Evolutionary conservation across 2,888 invertebrate species (phyloP).

Genomic region (Eugnorisma glareosa): DNA sequence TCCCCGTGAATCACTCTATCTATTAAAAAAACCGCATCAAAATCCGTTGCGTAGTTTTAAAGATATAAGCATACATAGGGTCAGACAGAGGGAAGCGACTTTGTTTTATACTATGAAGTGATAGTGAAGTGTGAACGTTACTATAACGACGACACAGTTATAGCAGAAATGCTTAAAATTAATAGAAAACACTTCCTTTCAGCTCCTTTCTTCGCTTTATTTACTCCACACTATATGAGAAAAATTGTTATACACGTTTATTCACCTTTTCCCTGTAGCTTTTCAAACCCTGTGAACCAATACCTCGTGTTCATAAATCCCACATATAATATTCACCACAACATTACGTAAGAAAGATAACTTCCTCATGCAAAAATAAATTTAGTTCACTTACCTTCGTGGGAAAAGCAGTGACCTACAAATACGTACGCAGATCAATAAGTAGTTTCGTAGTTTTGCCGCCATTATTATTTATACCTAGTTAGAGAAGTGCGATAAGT

Average conservation of each 20-base stretch:
- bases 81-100: no score
- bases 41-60: no score
- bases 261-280: conserved; percentile 28
- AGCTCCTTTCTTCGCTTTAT: background rate
- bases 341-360: conserved; percentile 57
- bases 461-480: conserved; percentile 55
- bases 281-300: conserved; percentile 32
- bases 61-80: no score
- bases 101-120: no score
- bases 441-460: conserved; percentile 44
- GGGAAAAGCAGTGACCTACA: conserved; percentile 62
- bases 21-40: no score
- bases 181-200: conserved; percentile 1
- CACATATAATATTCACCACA: conserved; percentile 42
- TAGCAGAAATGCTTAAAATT: background rate
- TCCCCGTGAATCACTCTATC: no score
- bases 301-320: conserved; percentile 44
- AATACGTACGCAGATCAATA: conserved; percentile 57
- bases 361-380: conserved; percentile 55
- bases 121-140: background rate
- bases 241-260: conserved; percentile 17
- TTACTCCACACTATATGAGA: background rate
- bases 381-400: conserved; percentile 56
- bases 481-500: background rate
- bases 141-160: background rate